phyloP scores from a whole-genome alignment of 2,888 invertebrate species.

The Zygothrica quintamaculata region DNA sequence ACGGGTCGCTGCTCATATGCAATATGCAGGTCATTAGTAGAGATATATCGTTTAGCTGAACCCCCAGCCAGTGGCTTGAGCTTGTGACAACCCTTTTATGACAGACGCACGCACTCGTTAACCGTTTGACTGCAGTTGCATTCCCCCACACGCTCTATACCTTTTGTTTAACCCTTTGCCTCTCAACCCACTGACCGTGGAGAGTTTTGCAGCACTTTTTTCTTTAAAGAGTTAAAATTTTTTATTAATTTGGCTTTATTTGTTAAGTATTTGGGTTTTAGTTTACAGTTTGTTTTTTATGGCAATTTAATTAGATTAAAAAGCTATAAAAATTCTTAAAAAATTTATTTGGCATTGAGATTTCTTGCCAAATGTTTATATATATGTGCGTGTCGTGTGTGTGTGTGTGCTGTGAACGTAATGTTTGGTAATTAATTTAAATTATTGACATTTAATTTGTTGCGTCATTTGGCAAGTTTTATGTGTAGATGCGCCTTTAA shows the following conservation, averaged over 20 bases:
- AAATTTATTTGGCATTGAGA: constrained; percentile 52
- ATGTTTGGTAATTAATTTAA: constrained; percentile 64
- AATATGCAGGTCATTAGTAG: constrained; percentile 79
- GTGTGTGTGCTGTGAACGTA: no score
- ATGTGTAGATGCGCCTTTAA: constrained; percentile 35
- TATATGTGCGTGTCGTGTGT: constrained; percentile 18
- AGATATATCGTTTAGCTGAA: constrained; percentile 20
- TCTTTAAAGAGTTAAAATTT: constrained; percentile 22
- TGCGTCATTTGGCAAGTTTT: constrained; percentile 55
- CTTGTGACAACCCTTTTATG: constrained; percentile 24
- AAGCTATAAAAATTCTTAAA: constrained; percentile 62
- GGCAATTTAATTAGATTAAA: constrained; percentile 73
- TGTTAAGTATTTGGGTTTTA: constrained; percentile 14
- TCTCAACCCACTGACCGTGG: constrained; percentile 18
- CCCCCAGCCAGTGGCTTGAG: neutral
- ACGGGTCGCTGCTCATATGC: constrained; percentile 35
- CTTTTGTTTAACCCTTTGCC: neutral
- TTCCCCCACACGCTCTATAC: neutral
- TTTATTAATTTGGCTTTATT: constrained; percentile 54
- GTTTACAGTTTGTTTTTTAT: constrained; percentile 46
- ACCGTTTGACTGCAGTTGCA: constrained; percentile 45
- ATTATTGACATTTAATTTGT: constrained; percentile 72
- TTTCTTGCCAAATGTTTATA: constrained; percentile 32
- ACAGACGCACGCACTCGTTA: constrained; percentile 56
- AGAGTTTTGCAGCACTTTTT: constrained; percentile 16